Percentiles rank a stretch among this genome's conserved stretches.
Evolutionary conservation across 2,113 vertebrate genomes (phyloP).

Genomic region (Heptranchias perlo): DNA sequence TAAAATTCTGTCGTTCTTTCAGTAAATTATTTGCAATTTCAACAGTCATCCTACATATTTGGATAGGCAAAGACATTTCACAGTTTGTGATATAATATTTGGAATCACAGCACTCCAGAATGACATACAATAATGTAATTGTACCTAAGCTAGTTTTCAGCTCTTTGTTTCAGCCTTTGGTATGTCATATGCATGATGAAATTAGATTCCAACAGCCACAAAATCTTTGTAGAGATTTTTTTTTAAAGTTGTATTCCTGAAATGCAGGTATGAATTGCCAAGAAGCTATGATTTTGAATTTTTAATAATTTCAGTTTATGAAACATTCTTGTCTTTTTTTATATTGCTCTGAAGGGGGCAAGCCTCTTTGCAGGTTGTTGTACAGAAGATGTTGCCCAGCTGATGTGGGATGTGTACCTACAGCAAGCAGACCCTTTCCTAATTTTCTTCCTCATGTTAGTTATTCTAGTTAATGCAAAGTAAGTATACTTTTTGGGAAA

Average conservation of each 20-base stretch:
- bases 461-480: constrained; percentile 98
- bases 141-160: neutral
- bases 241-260: neutral
- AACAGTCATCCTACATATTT: neutral
- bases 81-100: neutral
- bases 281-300: neutral
- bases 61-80: neutral
- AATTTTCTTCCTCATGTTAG: constrained; percentile 95
- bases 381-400: constrained; percentile 77
- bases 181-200: too few species aligned
- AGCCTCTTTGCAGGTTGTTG: constrained; percentile 89
- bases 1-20: neutral
- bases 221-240: neutral
- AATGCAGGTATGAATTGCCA: neutral
- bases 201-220: neutral
- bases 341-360: constrained; percentile 58
- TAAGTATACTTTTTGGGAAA: constrained; percentile 54
- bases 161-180: neutral
- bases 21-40: neutral
- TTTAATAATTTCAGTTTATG: neutral
- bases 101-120: neutral
- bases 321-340: neutral
- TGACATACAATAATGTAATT: neutral
- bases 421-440: constrained; percentile 94
- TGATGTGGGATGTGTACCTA: constrained; percentile 91